Percentiles rank a stretch among this genome's conserved stretches.
Conservation (phyloP, 2,888 invertebrate species). For the Geophilus truncorum region DNA sequence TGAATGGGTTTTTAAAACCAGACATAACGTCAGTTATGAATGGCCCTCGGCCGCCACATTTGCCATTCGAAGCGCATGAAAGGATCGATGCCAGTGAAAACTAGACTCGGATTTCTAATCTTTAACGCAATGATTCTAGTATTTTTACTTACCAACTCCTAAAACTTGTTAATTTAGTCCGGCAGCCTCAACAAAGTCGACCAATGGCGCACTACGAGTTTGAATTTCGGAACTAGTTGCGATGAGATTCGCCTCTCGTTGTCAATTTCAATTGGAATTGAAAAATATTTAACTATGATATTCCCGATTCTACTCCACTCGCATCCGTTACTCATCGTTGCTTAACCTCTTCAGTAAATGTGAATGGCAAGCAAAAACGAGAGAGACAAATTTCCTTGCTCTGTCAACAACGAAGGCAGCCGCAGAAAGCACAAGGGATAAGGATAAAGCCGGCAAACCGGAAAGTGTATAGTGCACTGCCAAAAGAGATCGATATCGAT, state of each 20-base stretch:
- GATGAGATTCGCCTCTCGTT: slow-evolving; percentile 10
- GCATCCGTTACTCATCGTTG: slow-evolving; percentile 24
- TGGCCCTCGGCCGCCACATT: neutral
- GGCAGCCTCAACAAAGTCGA: neutral
- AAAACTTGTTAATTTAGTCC: slow-evolving; percentile 4
- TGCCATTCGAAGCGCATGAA: neutral
- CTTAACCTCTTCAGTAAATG: neutral
- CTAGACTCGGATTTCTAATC: neutral
- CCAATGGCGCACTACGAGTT: slow-evolving; percentile 11
- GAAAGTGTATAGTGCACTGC: neutral
- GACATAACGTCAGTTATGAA: neutral
- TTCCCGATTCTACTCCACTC: slow-evolving; percentile 15
- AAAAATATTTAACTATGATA: neutral
- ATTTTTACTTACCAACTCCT: neutral
- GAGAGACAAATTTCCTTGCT: neutral
- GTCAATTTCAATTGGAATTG: neutral
- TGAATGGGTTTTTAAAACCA: neutral
- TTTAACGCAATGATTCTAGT: neutral
- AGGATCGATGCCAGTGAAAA: neutral
- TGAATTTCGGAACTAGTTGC: neutral
- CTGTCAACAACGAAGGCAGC: neutral
- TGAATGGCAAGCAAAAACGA: slow-evolving; percentile 22
- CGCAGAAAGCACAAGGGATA: neutral
- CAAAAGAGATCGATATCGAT: neutral
- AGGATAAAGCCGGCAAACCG: neutral